Evolutionary conservation across 2,888 invertebrate genomes (phyloP), one percentile per base, ranked within the genome.

Genomic region (Pollenia angustigena): DNA sequence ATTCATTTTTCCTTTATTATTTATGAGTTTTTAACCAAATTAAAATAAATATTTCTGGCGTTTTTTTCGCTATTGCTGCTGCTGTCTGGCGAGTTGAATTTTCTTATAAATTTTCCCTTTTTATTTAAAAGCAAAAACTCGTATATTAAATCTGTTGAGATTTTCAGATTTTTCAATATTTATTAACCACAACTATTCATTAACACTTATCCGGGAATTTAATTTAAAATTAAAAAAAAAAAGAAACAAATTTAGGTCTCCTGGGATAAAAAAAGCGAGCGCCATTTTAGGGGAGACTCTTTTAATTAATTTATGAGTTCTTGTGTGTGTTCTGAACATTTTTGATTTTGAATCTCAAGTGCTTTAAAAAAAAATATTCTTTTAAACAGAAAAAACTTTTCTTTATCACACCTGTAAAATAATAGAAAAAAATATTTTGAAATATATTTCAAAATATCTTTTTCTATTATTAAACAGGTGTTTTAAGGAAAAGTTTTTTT

Each of bases 271-370:
- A 58, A 23, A n/a, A 52, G 42, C 18, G 40, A 16, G 4, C 58
- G 18, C 42, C n/a, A 48, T 48, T 40, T 48, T 46, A 32, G 6
- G 3, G 58, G 58, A 6, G 58, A 40, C 11, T 42, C 32, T 52
- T 62, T 58, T 4, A 50, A 62, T n/a, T 76, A 58, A 91, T 91
- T 91, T 92, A 91, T 90, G 90, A 80, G 79, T 80, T 81, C 32
- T 32, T 89, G 88, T 81, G 14, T 54, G 9, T 40, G 11, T 71
- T 60, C 40, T 16, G 9, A 42, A 75, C 18, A 46, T 23, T 42
- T 89, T 44, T 88, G 89, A 90, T 90, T 90, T 91, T 90, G 90
- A 89, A 85, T 90, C 90, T 90, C 91, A 88, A 85, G 90, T 90
- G 91, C 48, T n/a, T 72, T 40, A 40, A 11, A 60, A 1, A 14